These are phyloP conservation scores for Isichthys henryi DNA, from an alignment of 2,113 vertebrate genomes.

Conservation along the genomic window DNA sequence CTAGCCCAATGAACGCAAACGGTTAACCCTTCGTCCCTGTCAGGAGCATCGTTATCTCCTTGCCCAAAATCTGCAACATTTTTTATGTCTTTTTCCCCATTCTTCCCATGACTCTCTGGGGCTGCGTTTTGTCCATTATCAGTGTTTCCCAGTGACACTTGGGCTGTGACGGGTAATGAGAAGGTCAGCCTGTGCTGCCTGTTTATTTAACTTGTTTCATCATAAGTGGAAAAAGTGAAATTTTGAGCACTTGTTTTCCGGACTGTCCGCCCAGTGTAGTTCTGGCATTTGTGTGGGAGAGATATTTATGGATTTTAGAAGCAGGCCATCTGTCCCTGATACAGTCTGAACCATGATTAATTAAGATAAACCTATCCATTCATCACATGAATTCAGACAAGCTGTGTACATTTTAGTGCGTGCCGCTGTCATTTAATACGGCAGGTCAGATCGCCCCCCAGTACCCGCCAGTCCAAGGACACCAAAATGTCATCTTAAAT, in stretches of 20 bases:
- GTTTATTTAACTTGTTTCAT: not conserved
- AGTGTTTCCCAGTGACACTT: not conserved
- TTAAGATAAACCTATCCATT: not conserved
- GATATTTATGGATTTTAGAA: not conserved
- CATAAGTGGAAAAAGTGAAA: not conserved
- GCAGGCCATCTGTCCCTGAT: not conserved
- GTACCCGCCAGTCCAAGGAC: not conserved
- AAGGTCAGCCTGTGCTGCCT: not conserved
- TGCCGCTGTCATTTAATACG: not conserved
- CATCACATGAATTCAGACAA: not conserved
- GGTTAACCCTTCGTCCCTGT: not conserved
- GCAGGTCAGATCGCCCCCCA: too few relatives aligned
- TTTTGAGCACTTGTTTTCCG: not conserved
- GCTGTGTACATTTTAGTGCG: not conserved
- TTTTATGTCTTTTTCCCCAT: not conserved
- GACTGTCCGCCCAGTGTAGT: not conserved
- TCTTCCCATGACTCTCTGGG: not conserved
- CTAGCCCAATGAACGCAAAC: not conserved
- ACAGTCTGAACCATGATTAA: not conserved
- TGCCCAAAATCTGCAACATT: not conserved
- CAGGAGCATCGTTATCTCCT: not conserved
- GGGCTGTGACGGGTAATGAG: not conserved
- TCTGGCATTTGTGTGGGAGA: not conserved
- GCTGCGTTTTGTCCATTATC: not conserved
- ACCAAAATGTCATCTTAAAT: constrained; percentile 10